phyloP scores from a whole-genome alignment of 1,140 invertebrate species.

The Phortica variegata region DNA sequence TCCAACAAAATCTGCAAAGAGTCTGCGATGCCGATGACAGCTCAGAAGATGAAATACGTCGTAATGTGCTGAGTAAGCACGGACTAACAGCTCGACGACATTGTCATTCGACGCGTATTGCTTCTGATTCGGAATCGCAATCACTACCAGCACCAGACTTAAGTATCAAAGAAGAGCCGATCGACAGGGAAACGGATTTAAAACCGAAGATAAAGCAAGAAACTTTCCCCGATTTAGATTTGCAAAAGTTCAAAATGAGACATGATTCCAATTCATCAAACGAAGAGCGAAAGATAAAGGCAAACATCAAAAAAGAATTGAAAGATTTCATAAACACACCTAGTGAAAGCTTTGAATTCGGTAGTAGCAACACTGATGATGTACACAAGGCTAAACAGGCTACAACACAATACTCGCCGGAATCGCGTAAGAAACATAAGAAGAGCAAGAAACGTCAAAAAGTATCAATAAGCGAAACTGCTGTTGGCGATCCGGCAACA shows the following conservation, averaged over 20 bases:
- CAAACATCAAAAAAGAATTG: conserved; percentile 53
- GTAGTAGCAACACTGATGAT: conserved; percentile 5
- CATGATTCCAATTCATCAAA: conserved; percentile 39
- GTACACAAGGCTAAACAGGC: neutral
- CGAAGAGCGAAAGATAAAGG: conserved; percentile 31
- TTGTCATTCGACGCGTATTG: conserved; percentile 61
- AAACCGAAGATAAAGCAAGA: conserved; percentile 56
- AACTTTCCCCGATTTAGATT: conserved; percentile 29
- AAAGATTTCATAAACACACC: conserved; percentile 31
- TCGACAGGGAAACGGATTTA: conserved; percentile 44
- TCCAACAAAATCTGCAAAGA: conserved; percentile 38
- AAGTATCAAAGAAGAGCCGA: conserved; percentile 33
- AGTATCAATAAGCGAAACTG: conserved; percentile 53
- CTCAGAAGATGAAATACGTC: conserved; percentile 46
- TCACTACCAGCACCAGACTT: conserved; percentile 51
- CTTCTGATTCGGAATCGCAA: conserved; percentile 61
- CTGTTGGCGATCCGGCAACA: conserved; percentile 2
- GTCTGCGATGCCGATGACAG: conserved; percentile 56
- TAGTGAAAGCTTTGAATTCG: neutral
- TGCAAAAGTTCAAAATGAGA: conserved; percentile 30
- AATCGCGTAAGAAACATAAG: conserved; percentile 74
- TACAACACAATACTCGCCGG: conserved; percentile 44
- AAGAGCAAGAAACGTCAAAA: conserved; percentile 81
- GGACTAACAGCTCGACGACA: conserved; percentile 59
- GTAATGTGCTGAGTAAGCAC: conserved; percentile 24